Evolutionary conservation across 2,113 vertebrate species (phyloP).

Genomic region (Leuciscus idus): DNA sequence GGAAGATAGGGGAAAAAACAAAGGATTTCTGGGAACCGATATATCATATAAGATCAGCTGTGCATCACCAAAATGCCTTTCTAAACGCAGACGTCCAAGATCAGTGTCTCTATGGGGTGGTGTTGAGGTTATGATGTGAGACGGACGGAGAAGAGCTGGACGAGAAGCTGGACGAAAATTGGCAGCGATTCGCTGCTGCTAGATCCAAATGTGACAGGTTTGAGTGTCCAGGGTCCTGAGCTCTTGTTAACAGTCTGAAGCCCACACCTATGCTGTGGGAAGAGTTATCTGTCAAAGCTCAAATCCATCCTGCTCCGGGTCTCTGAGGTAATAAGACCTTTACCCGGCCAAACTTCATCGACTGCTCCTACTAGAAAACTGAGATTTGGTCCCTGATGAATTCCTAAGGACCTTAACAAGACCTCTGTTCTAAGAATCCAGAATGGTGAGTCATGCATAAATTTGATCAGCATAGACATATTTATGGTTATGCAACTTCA

Average conservation of each 20-base stretch:
- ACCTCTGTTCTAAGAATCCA: conserved; percentile 20
- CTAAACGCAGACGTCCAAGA: not conserved
- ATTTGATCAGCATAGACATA: conserved; percentile 24
- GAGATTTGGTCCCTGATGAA: conserved; percentile 7
- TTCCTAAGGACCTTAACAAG: not conserved
- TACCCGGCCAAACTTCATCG: not conserved
- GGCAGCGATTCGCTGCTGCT: conserved; percentile 36
- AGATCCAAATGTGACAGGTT: conserved; percentile 49
- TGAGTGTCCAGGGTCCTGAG: conserved; percentile 37
- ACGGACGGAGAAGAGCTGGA: conserved; percentile 31
- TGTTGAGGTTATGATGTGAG: not conserved
- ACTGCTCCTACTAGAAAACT: conserved; percentile 31
- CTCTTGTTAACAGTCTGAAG: conserved; percentile 49
- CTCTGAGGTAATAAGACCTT: conserved; percentile 34
- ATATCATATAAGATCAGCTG: not conserved
- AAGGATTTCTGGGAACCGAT: not conserved
- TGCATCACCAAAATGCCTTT: conserved; percentile 5
- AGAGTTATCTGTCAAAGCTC: conserved; percentile 42
- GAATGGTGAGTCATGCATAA: conserved; percentile 8
- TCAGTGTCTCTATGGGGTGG: not conserved
- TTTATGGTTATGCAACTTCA: conserved; percentile 13
- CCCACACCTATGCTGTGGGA: conserved; percentile 46
- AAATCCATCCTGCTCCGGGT: conserved; percentile 12
- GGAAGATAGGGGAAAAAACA: not conserved
- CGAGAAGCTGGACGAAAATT: conserved; percentile 50